These are phyloP conservation scores for Glandiceps talaboti DNA, from an alignment of 53 echinoderm and acorn worm genomes.

Conservation along the genomic window DNA sequence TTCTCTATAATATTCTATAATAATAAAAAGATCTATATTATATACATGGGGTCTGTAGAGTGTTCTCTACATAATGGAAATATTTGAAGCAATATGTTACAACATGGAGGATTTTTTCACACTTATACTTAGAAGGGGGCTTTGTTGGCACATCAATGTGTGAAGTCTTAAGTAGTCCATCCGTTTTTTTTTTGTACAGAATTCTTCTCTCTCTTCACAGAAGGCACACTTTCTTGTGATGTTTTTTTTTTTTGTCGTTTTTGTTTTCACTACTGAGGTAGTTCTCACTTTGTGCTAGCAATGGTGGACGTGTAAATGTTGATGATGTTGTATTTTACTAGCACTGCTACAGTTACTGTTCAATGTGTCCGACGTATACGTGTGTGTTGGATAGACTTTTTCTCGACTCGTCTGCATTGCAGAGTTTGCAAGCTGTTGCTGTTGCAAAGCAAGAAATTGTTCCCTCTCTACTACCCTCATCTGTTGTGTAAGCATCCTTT, in stretches of 20 bases:
- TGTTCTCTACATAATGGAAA: neutral
- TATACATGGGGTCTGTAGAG: neutral
- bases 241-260: too few species aligned
- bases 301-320: constrained; percentile 7
- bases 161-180: too few species aligned
- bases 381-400: constrained; percentile 8
- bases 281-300: too few species aligned
- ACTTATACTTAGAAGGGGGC: too few species aligned
- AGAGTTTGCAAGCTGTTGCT: constrained; percentile 5
- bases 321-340: constrained; percentile 23
- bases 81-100: neutral
- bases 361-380: constrained; percentile 38
- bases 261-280: too few species aligned
- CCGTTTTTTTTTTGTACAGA: too few species aligned
- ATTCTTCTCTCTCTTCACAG: too few species aligned
- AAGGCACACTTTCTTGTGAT: too few species aligned
- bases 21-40: neutral
- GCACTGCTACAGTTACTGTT: constrained; percentile 37
- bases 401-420: constrained; percentile 20
- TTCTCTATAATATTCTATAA: neutral
- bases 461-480: too few species aligned
- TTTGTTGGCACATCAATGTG: too few species aligned
- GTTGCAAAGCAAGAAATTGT: constrained; percentile 27
- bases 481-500: neutral
- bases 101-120: too few species aligned